Percentiles rank a stretch among this genome's conserved stretches.
Conservation (phyloP, 2,888 invertebrate species). For the Noctua janthina region DNA sequence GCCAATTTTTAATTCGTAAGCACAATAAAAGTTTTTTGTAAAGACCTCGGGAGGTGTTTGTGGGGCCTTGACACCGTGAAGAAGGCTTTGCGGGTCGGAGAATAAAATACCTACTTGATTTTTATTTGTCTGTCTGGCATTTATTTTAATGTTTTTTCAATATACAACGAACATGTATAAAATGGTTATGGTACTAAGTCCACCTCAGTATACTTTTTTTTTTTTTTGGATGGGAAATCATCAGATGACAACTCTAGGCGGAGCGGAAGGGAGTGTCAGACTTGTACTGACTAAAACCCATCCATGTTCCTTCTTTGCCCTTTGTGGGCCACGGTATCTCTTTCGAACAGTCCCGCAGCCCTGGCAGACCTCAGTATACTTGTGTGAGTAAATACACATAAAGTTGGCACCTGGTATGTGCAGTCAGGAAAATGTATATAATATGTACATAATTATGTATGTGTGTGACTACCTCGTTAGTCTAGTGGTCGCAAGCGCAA, state of each 20-base stretch:
- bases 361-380: neutral
- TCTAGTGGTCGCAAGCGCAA: too few species aligned
- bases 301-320: too few species aligned
- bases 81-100: constrained; percentile 34
- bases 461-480: too few species aligned
- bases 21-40: constrained; percentile 38
- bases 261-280: too few species aligned
- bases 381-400: neutral
- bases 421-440: neutral
- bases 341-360: too few species aligned
- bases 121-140: constrained; percentile 40
- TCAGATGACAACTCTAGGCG: too few species aligned
- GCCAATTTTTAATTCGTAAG: constrained; percentile 6
- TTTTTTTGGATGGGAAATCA: too few species aligned
- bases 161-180: neutral
- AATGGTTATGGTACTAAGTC: neutral
- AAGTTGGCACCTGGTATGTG: neutral
- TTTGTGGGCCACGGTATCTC: too few species aligned
- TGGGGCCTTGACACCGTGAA: constrained; percentile 49
- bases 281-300: too few species aligned
- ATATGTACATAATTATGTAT: too few species aligned
- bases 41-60: constrained; percentile 49
- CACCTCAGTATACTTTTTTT: too few species aligned
- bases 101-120: constrained; percentile 44
- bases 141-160: constrained; percentile 5